A percentile compares a stretch with the other conserved stretches of the same genome.
Conservation (phyloP, 2,113 vertebrate species). For the Pangasianodon hypophthalmus region DNA sequence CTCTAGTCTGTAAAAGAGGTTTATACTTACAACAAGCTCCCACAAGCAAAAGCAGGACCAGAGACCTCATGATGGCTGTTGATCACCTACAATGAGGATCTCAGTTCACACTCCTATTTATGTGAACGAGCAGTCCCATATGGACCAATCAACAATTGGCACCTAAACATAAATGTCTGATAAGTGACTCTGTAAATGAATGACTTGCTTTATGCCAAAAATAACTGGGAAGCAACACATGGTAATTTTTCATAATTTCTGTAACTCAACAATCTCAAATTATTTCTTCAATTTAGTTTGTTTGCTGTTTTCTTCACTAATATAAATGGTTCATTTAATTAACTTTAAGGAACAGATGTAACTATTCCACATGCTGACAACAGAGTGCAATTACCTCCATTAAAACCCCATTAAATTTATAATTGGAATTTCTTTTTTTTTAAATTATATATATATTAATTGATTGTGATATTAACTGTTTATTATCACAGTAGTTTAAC, state of each 20-base stretch:
- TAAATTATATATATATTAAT: neutral
- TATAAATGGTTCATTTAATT: too few species aligned
- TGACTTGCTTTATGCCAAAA: neutral
- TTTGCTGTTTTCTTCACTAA: too few species aligned
- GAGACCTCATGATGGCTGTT: conserved; percentile 70
- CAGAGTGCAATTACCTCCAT: too few species aligned
- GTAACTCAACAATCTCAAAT: too few species aligned
- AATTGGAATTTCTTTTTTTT: neutral
- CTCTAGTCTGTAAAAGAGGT: neutral
- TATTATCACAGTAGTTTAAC: neutral
- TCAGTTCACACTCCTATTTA: conserved; percentile 12
- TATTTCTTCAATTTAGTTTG: too few species aligned
- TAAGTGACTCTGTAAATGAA: conserved; percentile 47
- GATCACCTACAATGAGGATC: conserved; percentile 5
- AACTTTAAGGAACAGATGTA: too few species aligned
- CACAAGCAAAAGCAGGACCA: conserved; percentile 72
- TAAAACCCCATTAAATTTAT: too few species aligned
- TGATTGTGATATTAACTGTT: neutral
- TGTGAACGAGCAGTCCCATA: neutral
- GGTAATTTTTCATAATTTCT: too few species aligned
- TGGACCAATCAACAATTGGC: neutral
- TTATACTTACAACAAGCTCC: conserved; percentile 64
- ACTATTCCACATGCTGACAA: too few species aligned
- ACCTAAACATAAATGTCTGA: conserved; percentile 1
- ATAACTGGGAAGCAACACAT: neutral